These are phyloP conservation scores for Oncorhynchus nerka DNA, from an alignment of 2,113 vertebrate genomes.

Conservation along the genomic window DNA sequence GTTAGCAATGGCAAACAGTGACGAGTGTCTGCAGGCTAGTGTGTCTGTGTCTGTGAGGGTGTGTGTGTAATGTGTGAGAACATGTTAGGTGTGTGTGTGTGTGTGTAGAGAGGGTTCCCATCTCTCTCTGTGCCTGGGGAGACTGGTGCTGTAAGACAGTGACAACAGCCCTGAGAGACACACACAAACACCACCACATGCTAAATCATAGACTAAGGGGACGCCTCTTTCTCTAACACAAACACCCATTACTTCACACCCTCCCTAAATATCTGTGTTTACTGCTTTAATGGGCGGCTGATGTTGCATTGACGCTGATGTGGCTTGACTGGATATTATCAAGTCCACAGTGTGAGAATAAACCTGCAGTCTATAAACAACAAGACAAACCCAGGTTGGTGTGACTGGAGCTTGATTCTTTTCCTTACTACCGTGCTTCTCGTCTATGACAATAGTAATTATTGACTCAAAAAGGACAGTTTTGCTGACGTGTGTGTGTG, in stretches of 20 bases:
- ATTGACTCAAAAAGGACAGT: constrained; percentile 39
- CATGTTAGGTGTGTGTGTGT: too few relatives aligned
- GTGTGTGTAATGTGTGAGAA: too few relatives aligned
- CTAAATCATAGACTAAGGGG: constrained; percentile 17
- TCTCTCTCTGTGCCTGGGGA: constrained; percentile 41
- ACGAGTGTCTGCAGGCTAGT: constrained; percentile 40
- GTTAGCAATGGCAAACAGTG: constrained; percentile 59
- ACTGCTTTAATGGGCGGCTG: constrained; percentile 29
- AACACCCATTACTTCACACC: not conserved
- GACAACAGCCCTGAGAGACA: not conserved
- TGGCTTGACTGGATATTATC: constrained; percentile 18
- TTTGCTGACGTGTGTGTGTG: not conserved
- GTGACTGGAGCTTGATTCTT: constrained; percentile 35
- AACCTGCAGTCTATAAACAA: constrained; percentile 63
- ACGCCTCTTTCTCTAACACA: not conserved
- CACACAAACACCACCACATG: constrained; percentile 53
- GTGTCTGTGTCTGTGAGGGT: constrained; percentile 13
- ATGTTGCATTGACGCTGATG: constrained; percentile 55
- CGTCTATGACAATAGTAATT: too few relatives aligned
- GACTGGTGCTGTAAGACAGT: constrained; percentile 42
- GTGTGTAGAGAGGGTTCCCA: constrained; percentile 21
- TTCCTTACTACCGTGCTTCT: constrained; percentile 25
- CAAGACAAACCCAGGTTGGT: constrained; percentile 57
- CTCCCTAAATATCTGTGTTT: constrained; percentile 22
- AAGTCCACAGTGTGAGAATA: constrained; percentile 50